These are phyloP conservation scores for Sylvilagus floridanus DNA, from an alignment of 2,797 vertebrate species.

Conservation along the genomic window DNA sequence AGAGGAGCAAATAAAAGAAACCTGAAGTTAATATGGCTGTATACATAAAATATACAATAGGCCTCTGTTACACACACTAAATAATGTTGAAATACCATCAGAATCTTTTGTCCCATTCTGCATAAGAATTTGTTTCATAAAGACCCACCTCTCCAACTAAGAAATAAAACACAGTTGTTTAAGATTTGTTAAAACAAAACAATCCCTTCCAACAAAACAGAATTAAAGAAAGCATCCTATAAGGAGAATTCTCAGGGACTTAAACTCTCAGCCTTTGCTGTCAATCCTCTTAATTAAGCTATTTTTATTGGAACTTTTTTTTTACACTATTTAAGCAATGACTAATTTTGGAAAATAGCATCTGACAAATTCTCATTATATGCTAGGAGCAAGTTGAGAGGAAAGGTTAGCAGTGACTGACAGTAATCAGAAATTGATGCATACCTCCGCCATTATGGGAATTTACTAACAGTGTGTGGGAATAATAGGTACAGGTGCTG, in stretches of 20 bases:
- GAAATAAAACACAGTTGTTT: neutral
- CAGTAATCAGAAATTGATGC: neutral
- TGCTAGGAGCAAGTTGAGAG: neutral
- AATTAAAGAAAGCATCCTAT: neutral
- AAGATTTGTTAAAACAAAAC: conserved; percentile 57
- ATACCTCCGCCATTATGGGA: neutral
- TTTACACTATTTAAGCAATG: conserved; percentile 44
- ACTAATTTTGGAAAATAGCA: conserved; percentile 58
- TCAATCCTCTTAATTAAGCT: conserved; percentile 51
- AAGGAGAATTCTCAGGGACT: neutral
- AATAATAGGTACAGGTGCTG: neutral
- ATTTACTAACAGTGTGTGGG: neutral
- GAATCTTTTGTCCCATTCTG: conserved; percentile 9
- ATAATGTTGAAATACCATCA: neutral
- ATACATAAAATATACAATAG: conserved; percentile 35
- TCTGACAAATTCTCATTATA: conserved; percentile 30
- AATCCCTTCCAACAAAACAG: neutral
- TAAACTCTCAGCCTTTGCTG: conserved; percentile 39
- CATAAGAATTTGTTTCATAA: conserved; percentile 49
- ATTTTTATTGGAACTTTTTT: conserved; percentile 56
- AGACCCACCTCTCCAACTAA: neutral
- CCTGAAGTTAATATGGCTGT: neutral
- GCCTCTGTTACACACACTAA: neutral
- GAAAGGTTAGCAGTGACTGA: conserved; percentile 3
- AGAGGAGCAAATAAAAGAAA: conserved; percentile 16